phyloP scores from a whole-genome alignment of 1,140 invertebrate genomes.

The Hermatobates lingyangjiaoensis region DNA sequence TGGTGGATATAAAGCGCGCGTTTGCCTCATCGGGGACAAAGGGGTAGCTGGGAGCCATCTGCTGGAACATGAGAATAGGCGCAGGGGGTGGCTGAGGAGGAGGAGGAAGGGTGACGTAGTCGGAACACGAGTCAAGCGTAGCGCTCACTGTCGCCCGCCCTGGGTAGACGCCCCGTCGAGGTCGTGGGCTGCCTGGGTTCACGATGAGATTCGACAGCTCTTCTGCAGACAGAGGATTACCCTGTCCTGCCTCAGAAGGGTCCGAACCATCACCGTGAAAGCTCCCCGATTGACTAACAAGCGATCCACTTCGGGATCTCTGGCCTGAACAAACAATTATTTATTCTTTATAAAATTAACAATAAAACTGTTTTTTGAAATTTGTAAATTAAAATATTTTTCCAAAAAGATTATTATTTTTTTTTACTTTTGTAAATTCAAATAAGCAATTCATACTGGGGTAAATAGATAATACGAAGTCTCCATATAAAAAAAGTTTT shows the following conservation, averaged over 20 bases:
- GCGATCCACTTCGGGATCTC: slow-evolving; percentile 45
- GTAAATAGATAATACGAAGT: no score
- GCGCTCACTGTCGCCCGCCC: slow-evolving; percentile 58
- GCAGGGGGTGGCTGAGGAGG: slow-evolving; percentile 31
- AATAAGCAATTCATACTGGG: no score
- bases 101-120: slow-evolving; percentile 65
- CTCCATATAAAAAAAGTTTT: no score
- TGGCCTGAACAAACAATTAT: slow-evolving; percentile 19
- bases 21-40: slow-evolving; percentile 28
- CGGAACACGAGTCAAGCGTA: slow-evolving; percentile 68
- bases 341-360: no score
- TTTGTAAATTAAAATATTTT: not conserved
- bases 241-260: slow-evolving; percentile 48
- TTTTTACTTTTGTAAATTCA: no score
- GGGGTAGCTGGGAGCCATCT: slow-evolving; percentile 4
- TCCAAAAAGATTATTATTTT: slow-evolving; percentile 6
- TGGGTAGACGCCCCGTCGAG: slow-evolving; percentile 38
- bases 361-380: not conserved
- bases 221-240: slow-evolving; percentile 51
- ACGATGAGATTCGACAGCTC: slow-evolving; percentile 65
- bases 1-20: slow-evolving; percentile 41
- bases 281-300: slow-evolving; percentile 48
- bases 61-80: not conserved
- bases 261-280: slow-evolving; percentile 72
- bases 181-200: slow-evolving; percentile 30